Evolutionary conservation across 1,140 invertebrate genomes (phyloP), one percentile per base, ranked within the genome.

Genomic region (Bombus breviceps): DNA sequence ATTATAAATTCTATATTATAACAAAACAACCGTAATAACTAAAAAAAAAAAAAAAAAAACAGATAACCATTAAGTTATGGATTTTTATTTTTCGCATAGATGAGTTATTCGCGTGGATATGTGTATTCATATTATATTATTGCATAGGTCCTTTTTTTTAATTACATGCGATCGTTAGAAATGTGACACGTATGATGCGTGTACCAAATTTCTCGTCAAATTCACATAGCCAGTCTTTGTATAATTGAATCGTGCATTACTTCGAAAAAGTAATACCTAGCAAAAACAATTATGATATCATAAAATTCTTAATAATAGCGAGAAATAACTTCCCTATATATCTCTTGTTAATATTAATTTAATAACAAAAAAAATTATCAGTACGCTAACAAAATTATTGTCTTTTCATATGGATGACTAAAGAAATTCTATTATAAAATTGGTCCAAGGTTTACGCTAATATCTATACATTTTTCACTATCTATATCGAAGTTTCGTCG

Each of bases 351-450:
- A 86, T 64, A 81, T 25, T 69, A 80, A 85, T 87, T 81, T 74
- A 73, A 86, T 74, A 57, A 64, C 73, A 78, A n/a, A 78, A 41
- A 88, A 81, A 78, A 73, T 34, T 41, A 41, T 15, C 64, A 87
- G 73, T 78, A 84, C 28, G 41, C 73, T 92, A 92, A 88, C 79
- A 86, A 90, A 92, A 92, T 92, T 91, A 92, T 92, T 89, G 85
- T 92, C 86, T 86, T 88, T n/a, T 68, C 62, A 90, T 83, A 76
- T 77, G 75, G 77, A 84, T 89, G 34, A 62, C 75, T 76, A 76
- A 80, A 64, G 5, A 77, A 43, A 66, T 81, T 85, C 76, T 18
- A 81, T 62, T 89, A 85, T 80, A 90, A 82, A 88, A 92, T 89
- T 92, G 91, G 90, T 92, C 90, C 91, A 64, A 86, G 84, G 90